Base-by-base conservation (phyloP, 2,797 vertebrate genomes). In the Melanotaenia maccullochi region DNA sequence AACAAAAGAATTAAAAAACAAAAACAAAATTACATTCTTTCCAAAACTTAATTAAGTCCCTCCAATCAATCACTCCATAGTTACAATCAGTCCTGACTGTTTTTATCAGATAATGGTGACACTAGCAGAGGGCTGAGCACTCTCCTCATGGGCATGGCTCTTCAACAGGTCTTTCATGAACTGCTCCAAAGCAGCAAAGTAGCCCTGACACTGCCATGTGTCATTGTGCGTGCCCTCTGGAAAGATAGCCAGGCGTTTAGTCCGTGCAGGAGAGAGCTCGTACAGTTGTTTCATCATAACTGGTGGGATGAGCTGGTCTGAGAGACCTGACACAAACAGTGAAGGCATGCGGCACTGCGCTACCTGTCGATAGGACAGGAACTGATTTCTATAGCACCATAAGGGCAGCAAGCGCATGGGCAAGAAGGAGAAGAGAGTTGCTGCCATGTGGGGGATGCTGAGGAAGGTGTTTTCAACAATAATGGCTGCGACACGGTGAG, bases 231-330 rank as follows among this genome's bases (percentile, higher is more conserved):
- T 99, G 70, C 98, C 98, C 60, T 99, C 98, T 2, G 97, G 97
- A 89, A 99, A 99, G 87, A 99, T 97, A 2, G 96, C 98, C 80
- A 99, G 84, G 87, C 97, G 96, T 89, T 99, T 99, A 97, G 97
- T 99, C 97, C 97, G 97, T 57, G 98, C 93, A 0, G 97, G 97
- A 20, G 98, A 99, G 76, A 99, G 92, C 91, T 99, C 98, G 24
- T 98, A 99, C 32, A 99, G 97, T 86, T 98, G 98, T 76, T 99
- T 99, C 98, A 99, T 99, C 98, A 99, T 99, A 54, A 99, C 96
- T 4, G 98, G 97, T 0, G 98, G 98, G 83, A 99, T 99, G 86
- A 99, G 95, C 87, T 99, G 97, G 93, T 99, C 98, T 7, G 98
- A 98, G 74, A 99, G 94, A 71, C 98, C 98, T 16, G 98, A 99